Evolutionary conservation across 2,113 vertebrate genomes (phyloP), one percentile per base, ranked within the genome.

Genomic region (Lichenostomus cassidix): DNA sequence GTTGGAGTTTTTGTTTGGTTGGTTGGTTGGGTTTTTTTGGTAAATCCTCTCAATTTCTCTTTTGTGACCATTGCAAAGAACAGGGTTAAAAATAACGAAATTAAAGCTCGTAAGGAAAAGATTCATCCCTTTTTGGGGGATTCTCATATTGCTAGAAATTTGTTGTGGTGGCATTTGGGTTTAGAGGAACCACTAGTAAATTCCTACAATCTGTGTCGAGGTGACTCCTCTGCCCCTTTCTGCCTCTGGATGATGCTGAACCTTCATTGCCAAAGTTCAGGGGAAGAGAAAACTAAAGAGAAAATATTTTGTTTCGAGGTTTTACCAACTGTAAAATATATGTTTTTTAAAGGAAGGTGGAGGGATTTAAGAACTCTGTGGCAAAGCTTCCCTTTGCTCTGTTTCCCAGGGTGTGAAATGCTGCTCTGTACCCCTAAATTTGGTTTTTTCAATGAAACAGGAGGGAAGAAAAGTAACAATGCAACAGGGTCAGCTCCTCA

Each of bases 241-340:
- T 39, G 2, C 44, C 17, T 71, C 87, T 47, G 47, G 65, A 4
- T 79, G 81, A 74, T 79, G 81, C 60, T 27, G 33, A 63, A 37
- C 63, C 7, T 12, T 31, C 2, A 0, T 9, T 69, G n/a, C 42
- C 15, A 5, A 24, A 25, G 42, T 12, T 3, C 3, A 2, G 9
- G 1, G 6, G 33, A 69, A 44, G 10, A 15, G 22, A 20, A 83
- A 89, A 55, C 44, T 42, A 6, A 56, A 63, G 47, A 39, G 5
- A 15, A 70, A 91, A n/a, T 55, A 2, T 49, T 81, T 84, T 67
- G 3, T 42, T 71, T 77, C 12, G 24, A 59, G 44, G 9, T 23
- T 79, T 90, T 63, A 33, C 28, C 10, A 33, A n/a, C 5, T 50
- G 49, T 4, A 2, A 8, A 41, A 2, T 21, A 1, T 9, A 20